These are phyloP conservation scores for Dromius quadrimaculatus DNA, from an alignment of 2,888 invertebrate genomes.

Conservation along the genomic window DNA sequence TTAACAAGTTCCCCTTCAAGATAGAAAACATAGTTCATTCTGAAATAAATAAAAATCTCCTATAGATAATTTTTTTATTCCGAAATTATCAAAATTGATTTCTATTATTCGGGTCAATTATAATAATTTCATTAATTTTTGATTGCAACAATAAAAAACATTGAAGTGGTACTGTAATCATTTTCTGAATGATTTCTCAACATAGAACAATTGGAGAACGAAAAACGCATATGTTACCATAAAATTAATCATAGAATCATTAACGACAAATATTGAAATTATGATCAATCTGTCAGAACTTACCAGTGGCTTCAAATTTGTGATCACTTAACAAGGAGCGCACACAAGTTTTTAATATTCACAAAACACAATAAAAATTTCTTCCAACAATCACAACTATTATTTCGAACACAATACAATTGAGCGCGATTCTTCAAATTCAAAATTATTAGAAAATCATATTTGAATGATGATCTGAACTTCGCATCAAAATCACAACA, in stretches of 20 bases:
- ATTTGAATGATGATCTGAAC: conserved; percentile 26
- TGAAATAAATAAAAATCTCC: too few relatives aligned
- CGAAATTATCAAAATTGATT: too few relatives aligned
- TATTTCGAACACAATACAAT: conserved; percentile 10
- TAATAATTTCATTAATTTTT: too few relatives aligned
- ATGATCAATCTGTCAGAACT: conserved; percentile 49
- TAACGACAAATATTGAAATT: conserved; percentile 49
- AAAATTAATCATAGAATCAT: conserved; percentile 48
- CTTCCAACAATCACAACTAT: conserved; percentile 43
- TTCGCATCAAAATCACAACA: conserved; percentile 40
- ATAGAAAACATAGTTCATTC: too few relatives aligned
- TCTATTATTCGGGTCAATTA: too few relatives aligned
- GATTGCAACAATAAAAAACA: not conserved
- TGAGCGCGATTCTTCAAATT: not conserved
- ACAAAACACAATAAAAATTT: conserved; percentile 36
- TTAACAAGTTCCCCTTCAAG: too few relatives aligned
- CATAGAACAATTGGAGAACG: conserved; percentile 14
- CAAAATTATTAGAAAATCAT: conserved; percentile 16
- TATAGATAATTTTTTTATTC: too few relatives aligned
- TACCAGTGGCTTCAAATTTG: conserved; percentile 49
- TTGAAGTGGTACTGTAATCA: too few relatives aligned
- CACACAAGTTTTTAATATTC: conserved; percentile 24
- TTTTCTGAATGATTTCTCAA: not conserved
- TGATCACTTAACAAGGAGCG: conserved; percentile 1
- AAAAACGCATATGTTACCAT: conserved; percentile 16